Percentiles rank a stretch among this genome's conserved stretches.
Evolutionary conservation across 2,113 vertebrate species (phyloP).

Genomic region (Ondatra zibethicus): DNA sequence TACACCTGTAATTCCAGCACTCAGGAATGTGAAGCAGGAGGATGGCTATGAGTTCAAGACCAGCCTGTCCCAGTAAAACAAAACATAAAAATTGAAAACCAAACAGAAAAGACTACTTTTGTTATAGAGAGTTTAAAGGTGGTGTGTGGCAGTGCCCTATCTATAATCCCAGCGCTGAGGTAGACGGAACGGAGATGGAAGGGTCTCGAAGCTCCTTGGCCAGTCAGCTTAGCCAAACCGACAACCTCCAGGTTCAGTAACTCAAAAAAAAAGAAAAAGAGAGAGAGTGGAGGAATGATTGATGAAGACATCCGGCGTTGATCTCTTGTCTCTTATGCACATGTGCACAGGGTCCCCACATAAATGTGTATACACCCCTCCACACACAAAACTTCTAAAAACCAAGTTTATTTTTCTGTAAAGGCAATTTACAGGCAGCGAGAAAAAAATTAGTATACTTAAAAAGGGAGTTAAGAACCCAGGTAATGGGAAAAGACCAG

Average conservation of each 20-base stretch:
- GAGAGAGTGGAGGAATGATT: too few species aligned
- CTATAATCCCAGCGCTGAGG: not conserved
- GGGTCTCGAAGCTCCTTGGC: not conserved
- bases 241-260: not conserved
- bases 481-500: rapidly evolving
- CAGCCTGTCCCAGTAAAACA: not conserved
- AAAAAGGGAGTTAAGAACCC: not conserved
- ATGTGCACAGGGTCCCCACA: not conserved
- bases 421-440: not conserved
- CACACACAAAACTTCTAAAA: not conserved
- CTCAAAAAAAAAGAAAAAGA: too few species aligned
- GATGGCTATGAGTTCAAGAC: not conserved
- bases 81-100: not conserved
- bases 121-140: not conserved
- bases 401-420: not conserved
- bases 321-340: not conserved
- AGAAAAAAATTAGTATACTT: not conserved
- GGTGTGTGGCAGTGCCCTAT: rapidly evolving
- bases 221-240: not conserved
- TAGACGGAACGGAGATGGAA: not conserved
- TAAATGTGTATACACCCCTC: not conserved
- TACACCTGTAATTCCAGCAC: not conserved
- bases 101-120: not conserved
- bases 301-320: not conserved
- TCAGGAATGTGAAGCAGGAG: not conserved